Evolutionary conservation across 2,888 invertebrate genomes (phyloP).

Genomic region (Drosophila mettleri): DNA sequence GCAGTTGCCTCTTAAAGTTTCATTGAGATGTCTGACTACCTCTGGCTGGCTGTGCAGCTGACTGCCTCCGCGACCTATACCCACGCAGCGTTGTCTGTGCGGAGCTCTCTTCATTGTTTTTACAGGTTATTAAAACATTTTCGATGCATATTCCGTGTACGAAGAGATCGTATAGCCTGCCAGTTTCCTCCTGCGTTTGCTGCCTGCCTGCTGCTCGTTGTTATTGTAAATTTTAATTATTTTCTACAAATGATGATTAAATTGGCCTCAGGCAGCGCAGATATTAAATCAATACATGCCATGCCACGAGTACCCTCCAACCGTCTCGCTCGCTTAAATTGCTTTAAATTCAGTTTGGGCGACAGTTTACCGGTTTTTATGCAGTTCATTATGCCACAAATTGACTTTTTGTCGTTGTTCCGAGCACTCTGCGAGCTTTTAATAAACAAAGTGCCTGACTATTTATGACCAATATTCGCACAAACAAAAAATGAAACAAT

Average conservation of each 20-base stretch:
- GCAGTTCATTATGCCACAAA: conserved; percentile 76
- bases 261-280: conserved; percentile 74
- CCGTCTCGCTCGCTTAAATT: conserved; percentile 55
- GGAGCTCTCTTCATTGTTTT: conserved; percentile 31
- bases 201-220: conserved; percentile 25
- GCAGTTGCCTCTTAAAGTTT: conserved; percentile 41
- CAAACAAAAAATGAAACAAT: conserved; percentile 19
- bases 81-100: conserved; percentile 1
- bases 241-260: conserved; percentile 81
- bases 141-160: conserved; percentile 39
- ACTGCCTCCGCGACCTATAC: neutral
- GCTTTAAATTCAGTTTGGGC: conserved; percentile 60
- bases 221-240: conserved; percentile 80
- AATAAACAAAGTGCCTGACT: conserved; percentile 47
- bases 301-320: neutral
- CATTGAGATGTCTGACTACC: conserved; percentile 47
- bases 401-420: conserved; percentile 65
- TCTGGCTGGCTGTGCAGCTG: neutral
- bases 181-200: neutral
- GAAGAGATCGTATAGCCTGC: conserved; percentile 7
- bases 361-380: conserved; percentile 76
- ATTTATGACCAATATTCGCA: conserved; percentile 39
- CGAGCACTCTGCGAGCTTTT: conserved; percentile 33
- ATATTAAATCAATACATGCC: conserved; percentile 77
- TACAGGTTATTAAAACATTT: conserved; percentile 64